Base-by-base conservation (phyloP, 2,888 invertebrate genomes). In the Luperina testacea region DNA sequence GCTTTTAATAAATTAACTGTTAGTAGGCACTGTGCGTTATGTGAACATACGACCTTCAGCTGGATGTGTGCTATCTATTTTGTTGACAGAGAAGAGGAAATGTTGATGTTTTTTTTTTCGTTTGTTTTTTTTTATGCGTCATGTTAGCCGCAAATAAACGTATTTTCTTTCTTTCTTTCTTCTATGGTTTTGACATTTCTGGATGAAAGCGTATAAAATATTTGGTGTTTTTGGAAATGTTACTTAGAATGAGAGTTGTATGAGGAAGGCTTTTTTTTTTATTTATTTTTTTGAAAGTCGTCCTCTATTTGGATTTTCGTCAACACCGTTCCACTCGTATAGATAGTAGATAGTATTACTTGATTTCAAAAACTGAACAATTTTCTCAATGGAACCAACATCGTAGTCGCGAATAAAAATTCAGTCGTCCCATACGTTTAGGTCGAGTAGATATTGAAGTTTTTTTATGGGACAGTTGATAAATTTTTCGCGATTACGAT, bases 1-100 rank as follows among this genome's bases (percentile, higher is more conserved):
- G 68, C 84, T 80, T 82, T 87, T 87, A 85, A 80, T 87, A 75
- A 80, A 85, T 85, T 87, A 87, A 77, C 76, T 72, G 68, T 84
- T 77, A 80, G 77, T 65, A 32, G 32, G 32, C 32, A 59, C 6
- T 42, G 65, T 24, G 67, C 27, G 48, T 65, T 77, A 57, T 73
- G 65, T 63, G 51, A 53, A n/a, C 38, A 38, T 57, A 3, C 32
- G 57, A 67, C 70, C 24, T 61, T n/a, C 0, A 8, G 24, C 38
- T 64, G 53, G 17, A 68, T 81, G 45, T 72, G 45, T n/a, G 68
- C 32, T 45, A 27, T 68, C 27, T 63, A 38, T 59, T 59, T 42
- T 69, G 27, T 27, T 63, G 27, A 51, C 27, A 15, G 11, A 48
- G 11, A 27, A 45, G 15, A 71, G 32, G 27, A 67, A 78, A 78